Evolutionary conservation across 2,888 invertebrate genomes (phyloP), one percentile per base, ranked within the genome.

Genomic region (Calephelis perditalis): DNA sequence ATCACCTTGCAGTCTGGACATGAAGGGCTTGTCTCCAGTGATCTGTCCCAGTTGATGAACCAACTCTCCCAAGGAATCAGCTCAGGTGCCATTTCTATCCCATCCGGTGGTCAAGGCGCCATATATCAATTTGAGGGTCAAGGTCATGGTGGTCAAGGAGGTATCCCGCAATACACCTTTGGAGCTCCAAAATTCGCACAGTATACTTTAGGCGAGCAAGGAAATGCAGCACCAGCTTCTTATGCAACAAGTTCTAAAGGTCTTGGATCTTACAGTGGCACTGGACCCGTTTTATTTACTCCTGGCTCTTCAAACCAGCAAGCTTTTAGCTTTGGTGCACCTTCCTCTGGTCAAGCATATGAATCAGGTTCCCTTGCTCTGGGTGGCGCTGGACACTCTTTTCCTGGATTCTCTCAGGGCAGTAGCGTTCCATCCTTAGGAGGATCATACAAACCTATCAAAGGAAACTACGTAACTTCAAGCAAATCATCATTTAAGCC

Each of bases 221-320:
- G 74, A 43, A 74, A 73, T 62, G 66, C 73, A 5, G 77, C 75
- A 59, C 75, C 77, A 43, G 87, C 88, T 37, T 75, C 84, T 7
- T 91, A 91, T 65, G 81, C 88, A 44, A 68, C 79, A 45, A 86
- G 85, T 46, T 77, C 81, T n/a, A 90, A 91, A 66, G 89, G 91
- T 36, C 75, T 91, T 15, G 81, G 90, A 45, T 84, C 88, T 12
- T 91, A 82, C 60, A 70, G 80, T 57, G 82, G 88, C 26, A 87
- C 86, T 61, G 86, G 88, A 35, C 90, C 91, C 12, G 88, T 89
- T 8, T 68, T 88, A 11, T 90, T 90, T 65, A 78, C 76, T 62
- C 89, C 90, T 10, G 78, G 83, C 55, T 70, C 76, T 55, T 79
- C 84, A 8, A 71, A 73, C 37, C 64, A 64, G 47, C 77, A 76